Base-by-base conservation (phyloP, 92 coral and sea anemone genomes). In the Paragorgia papillata region DNA sequence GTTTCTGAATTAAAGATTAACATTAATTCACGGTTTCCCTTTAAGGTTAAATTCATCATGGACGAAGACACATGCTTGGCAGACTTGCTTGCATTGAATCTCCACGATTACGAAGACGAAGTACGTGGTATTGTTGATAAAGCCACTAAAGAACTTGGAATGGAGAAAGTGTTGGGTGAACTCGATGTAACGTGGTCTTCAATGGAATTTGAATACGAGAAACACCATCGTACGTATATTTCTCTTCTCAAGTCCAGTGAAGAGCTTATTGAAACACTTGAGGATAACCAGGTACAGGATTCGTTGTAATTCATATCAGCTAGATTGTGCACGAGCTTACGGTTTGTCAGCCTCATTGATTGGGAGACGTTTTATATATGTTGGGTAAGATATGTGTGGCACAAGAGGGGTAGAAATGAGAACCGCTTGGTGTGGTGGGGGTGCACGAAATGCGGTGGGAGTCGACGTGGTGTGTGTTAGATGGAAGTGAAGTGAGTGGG, bases 121-220 rank as follows among this genome's bases (percentile, higher is more conserved):
- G 98, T 91, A 14, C 97, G 98, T 0, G 97, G 97, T 40, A 94
- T 94, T 61, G 98, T 94, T 50, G 98, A 94, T 86, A 94, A 94
- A 66, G 98, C 98, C 49, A 91, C 98, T 21, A 94, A 94, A 81
- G 98, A 94, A 81, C 90, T 94, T 63, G 97, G 98, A 20, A 94
- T 94, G 98, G 98, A 94, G 76, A 94, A 94, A 44, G 90, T 94
- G 0, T 79, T 94, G 58, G 89, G 90, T 69, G 98, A 94, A 64
- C 84, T 94, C 65, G 88, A 94, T 80, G 94, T 89, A 46, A 94
- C 98, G 1, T 94, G 98, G 98, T 91, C 98, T 21, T 91, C 92
- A 82, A 94, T 94, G 98, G 97, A 94, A 67, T 94, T 94, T 50
- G 98, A 94, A 56, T 90, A 94, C 68, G 98, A 94, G 79, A 83